Conservation (phyloP, 2,797 vertebrate genomes). For the Enteromius viviparus region DNA sequence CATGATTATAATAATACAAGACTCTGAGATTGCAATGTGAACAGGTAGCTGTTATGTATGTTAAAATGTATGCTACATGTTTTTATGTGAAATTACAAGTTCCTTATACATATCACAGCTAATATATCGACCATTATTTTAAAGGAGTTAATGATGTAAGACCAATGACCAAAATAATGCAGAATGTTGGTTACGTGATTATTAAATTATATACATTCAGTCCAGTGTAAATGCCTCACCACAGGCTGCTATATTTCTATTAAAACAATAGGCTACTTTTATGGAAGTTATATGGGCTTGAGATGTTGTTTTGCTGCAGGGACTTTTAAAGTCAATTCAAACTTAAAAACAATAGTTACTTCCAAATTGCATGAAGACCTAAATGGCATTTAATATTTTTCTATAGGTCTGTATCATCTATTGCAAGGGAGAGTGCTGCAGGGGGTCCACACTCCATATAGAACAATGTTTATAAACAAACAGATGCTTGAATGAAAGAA, state of each 20-base stretch:
- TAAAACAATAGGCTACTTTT: slow-evolving; percentile 1
- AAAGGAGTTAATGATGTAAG: not conserved
- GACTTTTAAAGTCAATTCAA: slow-evolving; percentile 9
- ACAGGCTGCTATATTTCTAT: not conserved
- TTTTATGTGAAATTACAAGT: not conserved
- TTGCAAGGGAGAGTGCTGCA: not conserved
- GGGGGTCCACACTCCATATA: not conserved
- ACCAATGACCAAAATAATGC: not conserved
- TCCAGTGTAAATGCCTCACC: slow-evolving; percentile 12
- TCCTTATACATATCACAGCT: not conserved
- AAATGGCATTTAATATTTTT: slow-evolving; percentile 9
- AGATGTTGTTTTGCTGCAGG: not conserved
- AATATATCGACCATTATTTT: not conserved
- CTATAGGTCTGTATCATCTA: not conserved
- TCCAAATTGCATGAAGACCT: not conserved
- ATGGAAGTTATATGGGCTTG: not conserved
- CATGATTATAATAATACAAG: not conserved
- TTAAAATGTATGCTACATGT: not conserved
- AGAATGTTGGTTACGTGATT: not conserved
- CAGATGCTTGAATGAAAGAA: not conserved
- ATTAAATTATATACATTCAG: not conserved
- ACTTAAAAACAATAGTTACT: not conserved
- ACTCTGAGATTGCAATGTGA: not conserved
- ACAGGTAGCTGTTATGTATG: not conserved
- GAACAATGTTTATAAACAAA: not conserved